These are phyloP conservation scores for Octonoba sinensis DNA, from an alignment of 2,888 invertebrate species.

Conservation along the genomic window DNA sequence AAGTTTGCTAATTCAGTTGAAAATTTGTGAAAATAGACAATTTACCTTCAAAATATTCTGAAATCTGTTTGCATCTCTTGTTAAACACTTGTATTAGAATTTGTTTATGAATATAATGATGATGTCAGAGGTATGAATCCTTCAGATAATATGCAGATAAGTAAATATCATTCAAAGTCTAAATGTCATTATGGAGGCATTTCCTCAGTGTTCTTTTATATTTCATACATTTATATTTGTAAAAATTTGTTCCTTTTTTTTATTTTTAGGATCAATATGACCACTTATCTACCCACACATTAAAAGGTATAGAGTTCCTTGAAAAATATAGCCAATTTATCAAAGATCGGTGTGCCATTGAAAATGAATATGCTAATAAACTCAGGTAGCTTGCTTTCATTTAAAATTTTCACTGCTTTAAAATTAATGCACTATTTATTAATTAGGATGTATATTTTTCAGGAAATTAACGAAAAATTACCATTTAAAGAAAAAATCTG, in stretches of 20 bases:
- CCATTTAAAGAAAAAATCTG: slow-evolving; percentile 98
- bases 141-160: too few relatives aligned
- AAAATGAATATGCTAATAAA: slow-evolving; percentile 92
- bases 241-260: slow-evolving; percentile 68
- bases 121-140: too few relatives aligned
- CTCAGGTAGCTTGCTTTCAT: slow-evolving; percentile 79
- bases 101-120: too few relatives aligned
- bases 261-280: slow-evolving; percentile 96
- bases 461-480: slow-evolving; percentile 96
- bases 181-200: too few relatives aligned
- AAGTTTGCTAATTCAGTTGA: too few relatives aligned
- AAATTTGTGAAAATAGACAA: too few relatives aligned
- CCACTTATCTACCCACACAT: slow-evolving; percentile 93
- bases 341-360: slow-evolving; percentile 93
- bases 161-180: too few relatives aligned
- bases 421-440: background rate
- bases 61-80: too few relatives aligned
- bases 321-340: slow-evolving; percentile 96
- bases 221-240: too few relatives aligned
- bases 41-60: too few relatives aligned
- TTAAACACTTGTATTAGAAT: too few relatives aligned
- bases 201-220: too few relatives aligned
- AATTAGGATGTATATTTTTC: slow-evolving; percentile 73
- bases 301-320: slow-evolving; percentile 97
- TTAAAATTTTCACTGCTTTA: background rate